Evolutionary conservation across 2,113 vertebrate genomes (phyloP).

Genomic region (mouse (Mus musculus)): GRCm39 chr3:84730501-84731000

Average conservation of each 20-base stretch:
- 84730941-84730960: not conserved
- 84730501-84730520: not conserved
- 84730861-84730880: not conserved
- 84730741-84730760: not conserved
- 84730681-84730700: not conserved
- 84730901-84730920: not conserved
- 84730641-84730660: not conserved
- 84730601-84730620: not conserved
- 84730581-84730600: constrained; percentile 23
- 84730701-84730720: not conserved
- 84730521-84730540: constrained; percentile 4
- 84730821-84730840: constrained; percentile 1
- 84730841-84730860: not conserved
- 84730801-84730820: not conserved
- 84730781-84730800: not conserved
- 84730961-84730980: not conserved
- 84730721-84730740: not conserved
- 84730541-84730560: constrained; percentile 28
- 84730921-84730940: not conserved
- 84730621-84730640: constrained; percentile 39
- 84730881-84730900: not conserved
- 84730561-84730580: not conserved
- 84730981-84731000: not conserved
- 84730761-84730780: constrained; percentile 48
- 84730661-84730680: constrained; percentile 5